Evolutionary conservation across 2,888 invertebrate genomes (phyloP), one percentile per base, ranked within the genome.

Genomic region (Horisme vitalbata): DNA sequence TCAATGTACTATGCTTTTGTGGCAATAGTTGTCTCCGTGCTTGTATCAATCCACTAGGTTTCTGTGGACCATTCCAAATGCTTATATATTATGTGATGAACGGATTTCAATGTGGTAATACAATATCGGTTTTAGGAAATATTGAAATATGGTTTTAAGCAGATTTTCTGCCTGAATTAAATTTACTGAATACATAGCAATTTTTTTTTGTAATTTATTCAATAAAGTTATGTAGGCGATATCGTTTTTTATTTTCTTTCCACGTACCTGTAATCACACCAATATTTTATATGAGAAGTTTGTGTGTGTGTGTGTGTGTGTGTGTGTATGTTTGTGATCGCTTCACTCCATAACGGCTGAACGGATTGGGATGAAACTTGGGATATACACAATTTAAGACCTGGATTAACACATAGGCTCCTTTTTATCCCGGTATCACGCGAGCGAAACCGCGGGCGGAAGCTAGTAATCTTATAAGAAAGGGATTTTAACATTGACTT

Each of bases 191-290:
- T 28, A 44, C 72, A 75, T 75, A 77, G 72, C 71, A 67, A 50
- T 77, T 80, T n/a, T n/a, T n/a, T n/a, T 79, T 83, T 84, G 81
- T 87, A 84, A 84, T 78, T 85, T 84, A 84, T 84, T 82, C 79
- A 85, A 80, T 85, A 86, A 87, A 86, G 67, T 62, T 75, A 69
- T 76, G 83, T 85, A 87, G 87, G 79, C 75, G 68, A 55, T 21
- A 0, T 32, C 47, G 48, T 57, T 52, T 76, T 72, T 77, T 63
- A 63, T 67, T 68, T 44, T 20, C n/a, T n/a, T n/a, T n/a, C n/a
- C n/a, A n/a, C n/a, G n/a, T n/a, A n/a, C n/a, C n/a, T n/a, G n/a
- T n/a, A n/a, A n/a, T n/a, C n/a, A n/a, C n/a, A n/a, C n/a, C n/a
- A n/a, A n/a, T n/a, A n/a, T n/a, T n/a, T n/a, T n/a, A n/a, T n/a